These are phyloP conservation scores for Dipodomys merriami DNA, from an alignment of 2,113 vertebrate species.

Conservation along the genomic window DNA sequence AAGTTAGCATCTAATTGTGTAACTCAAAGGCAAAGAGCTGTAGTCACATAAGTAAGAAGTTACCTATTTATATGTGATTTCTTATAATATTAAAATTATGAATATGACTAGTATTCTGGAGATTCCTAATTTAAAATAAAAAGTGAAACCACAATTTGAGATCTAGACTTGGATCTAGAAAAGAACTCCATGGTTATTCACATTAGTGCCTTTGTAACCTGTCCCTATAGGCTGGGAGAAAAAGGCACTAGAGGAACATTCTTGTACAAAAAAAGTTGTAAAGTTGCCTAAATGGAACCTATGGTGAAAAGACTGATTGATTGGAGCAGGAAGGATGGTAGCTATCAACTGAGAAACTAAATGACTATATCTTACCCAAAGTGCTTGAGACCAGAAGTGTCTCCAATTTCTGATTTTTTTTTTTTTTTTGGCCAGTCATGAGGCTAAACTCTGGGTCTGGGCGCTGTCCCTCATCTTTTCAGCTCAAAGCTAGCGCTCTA, in stretches of 20 bases:
- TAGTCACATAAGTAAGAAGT: not conserved
- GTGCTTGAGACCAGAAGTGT: not conserved
- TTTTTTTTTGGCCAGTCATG: too few species aligned
- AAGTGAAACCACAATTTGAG: conserved; percentile 12
- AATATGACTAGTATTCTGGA: not conserved
- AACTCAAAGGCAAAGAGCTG: conserved; percentile 27
- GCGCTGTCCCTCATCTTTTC: too few species aligned
- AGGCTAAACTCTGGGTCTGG: too few species aligned
- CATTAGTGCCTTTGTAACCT: not conserved
- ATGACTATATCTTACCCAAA: not conserved
- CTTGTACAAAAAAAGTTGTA: not conserved
- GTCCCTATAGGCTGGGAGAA: not conserved
- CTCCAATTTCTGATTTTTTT: not conserved
- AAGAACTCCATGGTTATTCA: not conserved
- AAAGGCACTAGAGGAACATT: not conserved
- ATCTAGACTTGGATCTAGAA: not conserved
- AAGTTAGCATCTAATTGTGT: conserved; percentile 18
- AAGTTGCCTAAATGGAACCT: not conserved
- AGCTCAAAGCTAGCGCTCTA: too few species aligned
- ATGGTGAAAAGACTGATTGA: not conserved
- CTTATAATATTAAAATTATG: conserved; percentile 25
- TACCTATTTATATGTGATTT: conserved; percentile 18
- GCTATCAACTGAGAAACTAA: too few species aligned
- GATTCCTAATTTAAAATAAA: conserved; percentile 53
- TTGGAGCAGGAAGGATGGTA: not conserved